A percentile compares a stretch with the other conserved stretches of the same genome.
Evolutionary conservation across 2,797 vertebrate species (phyloP).

Genomic region (Nannoperca obscura): DNA sequence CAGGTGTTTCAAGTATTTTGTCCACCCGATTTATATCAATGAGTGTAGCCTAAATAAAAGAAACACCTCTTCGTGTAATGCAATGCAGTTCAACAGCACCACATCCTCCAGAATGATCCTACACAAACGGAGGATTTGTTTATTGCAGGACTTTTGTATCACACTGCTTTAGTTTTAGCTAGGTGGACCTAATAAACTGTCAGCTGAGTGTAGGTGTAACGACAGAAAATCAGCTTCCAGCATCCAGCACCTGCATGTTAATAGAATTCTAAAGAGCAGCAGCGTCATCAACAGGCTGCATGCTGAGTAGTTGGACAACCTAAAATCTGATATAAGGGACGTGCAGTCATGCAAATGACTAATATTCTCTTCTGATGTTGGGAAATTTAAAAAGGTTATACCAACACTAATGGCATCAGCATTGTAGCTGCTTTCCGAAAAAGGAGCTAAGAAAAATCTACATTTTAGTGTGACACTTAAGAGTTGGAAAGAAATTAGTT

Average conservation of each 20-base stretch:
- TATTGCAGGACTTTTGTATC: too few species aligned
- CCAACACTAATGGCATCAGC: constrained; percentile 1
- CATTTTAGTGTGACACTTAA: neutral
- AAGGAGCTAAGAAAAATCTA: neutral
- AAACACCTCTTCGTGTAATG: neutral
- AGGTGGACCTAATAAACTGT: neutral
- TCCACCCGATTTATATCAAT: neutral
- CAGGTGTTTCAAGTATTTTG: neutral
- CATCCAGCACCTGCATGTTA: neutral
- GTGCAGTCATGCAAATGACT: constrained; percentile 13
- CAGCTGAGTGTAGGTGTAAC: neutral
- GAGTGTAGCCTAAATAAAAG: neutral
- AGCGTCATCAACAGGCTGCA: constrained; percentile 41
- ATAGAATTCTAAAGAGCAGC: constrained; percentile 19
- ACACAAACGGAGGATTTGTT: too few species aligned
- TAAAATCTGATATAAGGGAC: constrained; percentile 44
- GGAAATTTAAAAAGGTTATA: constrained; percentile 37
- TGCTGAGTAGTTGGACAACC: constrained; percentile 29
- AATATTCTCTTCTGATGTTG: constrained; percentile 12
- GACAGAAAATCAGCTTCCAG: neutral
- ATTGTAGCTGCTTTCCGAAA: neutral
- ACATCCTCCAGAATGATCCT: neutral
- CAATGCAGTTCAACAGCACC: neutral
- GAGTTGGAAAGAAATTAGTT: neutral
- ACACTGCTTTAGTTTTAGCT: neutral